A percentile compares a stretch with the other conserved stretches of the same genome.
These are phyloP conservation scores for Agrochola litura DNA, from an alignment of 2,888 invertebrate species.

Conservation along the genomic window DNA sequence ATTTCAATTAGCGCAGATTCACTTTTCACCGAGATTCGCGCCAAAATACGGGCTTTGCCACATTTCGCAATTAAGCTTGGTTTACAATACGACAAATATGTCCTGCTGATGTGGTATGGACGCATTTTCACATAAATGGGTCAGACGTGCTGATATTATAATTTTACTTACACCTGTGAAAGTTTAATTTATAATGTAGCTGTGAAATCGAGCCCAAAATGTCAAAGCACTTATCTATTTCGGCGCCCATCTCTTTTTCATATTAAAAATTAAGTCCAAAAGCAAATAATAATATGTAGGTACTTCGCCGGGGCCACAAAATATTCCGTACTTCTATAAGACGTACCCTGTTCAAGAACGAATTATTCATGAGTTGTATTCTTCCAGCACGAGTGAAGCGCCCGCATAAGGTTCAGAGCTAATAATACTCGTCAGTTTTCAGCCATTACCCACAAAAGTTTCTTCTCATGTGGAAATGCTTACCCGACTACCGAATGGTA, in stretches of 20 bases:
- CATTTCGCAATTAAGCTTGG: constrained; percentile 63
- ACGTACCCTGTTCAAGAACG: constrained; percentile 26
- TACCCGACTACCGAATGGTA: constrained; percentile 32
- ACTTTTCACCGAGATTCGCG: constrained; percentile 67
- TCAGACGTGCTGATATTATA: constrained; percentile 6
- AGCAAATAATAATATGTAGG: background rate
- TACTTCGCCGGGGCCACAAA: constrained; percentile 2
- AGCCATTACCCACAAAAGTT: constrained; percentile 51
- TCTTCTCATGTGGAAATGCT: constrained; percentile 48
- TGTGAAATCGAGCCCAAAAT: background rate
- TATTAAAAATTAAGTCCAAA: constrained; percentile 38
- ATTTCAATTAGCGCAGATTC: constrained; percentile 72
- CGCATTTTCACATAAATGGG: constrained; percentile 21
- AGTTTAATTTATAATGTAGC: background rate
- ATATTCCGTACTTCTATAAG: constrained; percentile 36
- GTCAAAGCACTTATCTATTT: constrained; percentile 9
- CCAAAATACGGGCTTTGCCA: constrained; percentile 60
- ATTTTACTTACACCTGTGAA: constrained; percentile 15
- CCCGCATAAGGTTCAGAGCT: constrained; percentile 45
- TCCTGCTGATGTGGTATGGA: constrained; percentile 20
- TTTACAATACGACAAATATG: constrained; percentile 51
- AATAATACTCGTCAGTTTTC: constrained; percentile 57
- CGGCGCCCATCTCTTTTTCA: constrained; percentile 12
- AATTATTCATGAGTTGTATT: constrained; percentile 57
- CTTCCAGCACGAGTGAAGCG: constrained; percentile 42